Base-by-base conservation (phyloP, 2,888 invertebrate genomes). In the Tricholauxania praeusta region DNA sequence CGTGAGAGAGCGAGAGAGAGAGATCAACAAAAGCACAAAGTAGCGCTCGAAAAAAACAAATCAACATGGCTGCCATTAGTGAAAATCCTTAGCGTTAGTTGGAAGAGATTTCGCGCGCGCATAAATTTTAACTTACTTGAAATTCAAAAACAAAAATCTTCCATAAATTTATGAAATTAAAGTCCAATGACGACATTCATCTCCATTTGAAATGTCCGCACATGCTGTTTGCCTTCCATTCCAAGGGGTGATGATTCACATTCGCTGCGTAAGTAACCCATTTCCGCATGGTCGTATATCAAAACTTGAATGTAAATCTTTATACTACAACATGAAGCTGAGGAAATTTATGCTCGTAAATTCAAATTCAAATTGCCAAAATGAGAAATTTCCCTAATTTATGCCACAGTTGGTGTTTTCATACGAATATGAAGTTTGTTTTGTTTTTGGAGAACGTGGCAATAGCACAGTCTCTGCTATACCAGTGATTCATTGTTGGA, bases 301-400 rank as follows among this genome's bases (percentile, higher is more conserved):
- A 57, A 57, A 47, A 47, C 17, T 47, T 63, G 63, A 39, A 63
- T 63, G 63, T 39, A 63, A 63, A 47, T 63, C 63, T 39, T 48
- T 39, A 39, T 39, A 39, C 10, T 39, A 39, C 39, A 39, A 1
- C 39, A 39, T 39, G 39, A 39, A 39, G 10, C 39, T 39, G 39
- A 39, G 39, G 39, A 39, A 8, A 39, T 39, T 39, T 39, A 48
- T 28, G 68, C 59, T 68, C 57, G 68, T 57, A 59, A 71, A 68
- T 68, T 63, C 64, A 63, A 52, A 72, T 53, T 59, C 65, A 22
- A 32, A 72, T 47, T 65, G 57, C 64, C 52, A 39, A 65, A 70
- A 65, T 52, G 59, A 48, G 59, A 59, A 70, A 73, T 70, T 73
- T 73, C 39, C 55, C 53, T 65, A 73, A 73, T 73, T 70, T 73